phyloP scores from a whole-genome alignment of 2,113 vertebrate species.

The Mystacornis crossleyi region DNA sequence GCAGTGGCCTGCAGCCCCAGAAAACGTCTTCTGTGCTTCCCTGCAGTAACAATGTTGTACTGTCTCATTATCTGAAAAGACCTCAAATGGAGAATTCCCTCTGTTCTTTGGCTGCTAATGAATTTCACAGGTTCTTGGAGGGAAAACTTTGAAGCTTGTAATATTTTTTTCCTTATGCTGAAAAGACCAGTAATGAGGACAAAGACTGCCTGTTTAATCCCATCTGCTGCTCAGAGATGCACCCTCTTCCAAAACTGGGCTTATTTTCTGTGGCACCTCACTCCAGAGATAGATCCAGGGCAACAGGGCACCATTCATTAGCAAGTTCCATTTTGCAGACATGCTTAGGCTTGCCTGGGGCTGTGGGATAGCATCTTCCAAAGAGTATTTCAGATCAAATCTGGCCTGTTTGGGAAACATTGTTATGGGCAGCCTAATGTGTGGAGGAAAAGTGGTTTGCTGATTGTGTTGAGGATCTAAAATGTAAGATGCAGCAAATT shows the following conservation, averaged over 20 bases:
- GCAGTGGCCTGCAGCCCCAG: background rate
- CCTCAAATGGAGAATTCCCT: background rate
- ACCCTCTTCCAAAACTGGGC: background rate
- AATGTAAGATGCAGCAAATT: background rate
- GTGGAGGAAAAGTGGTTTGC: background rate
- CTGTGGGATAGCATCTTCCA: background rate
- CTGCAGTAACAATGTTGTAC: background rate
- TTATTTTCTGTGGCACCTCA: background rate
- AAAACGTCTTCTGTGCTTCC: background rate
- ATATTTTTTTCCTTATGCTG: background rate
- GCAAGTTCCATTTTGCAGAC: background rate
- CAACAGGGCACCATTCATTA: background rate
- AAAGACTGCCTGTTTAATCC: background rate
- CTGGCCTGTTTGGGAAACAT: background rate
- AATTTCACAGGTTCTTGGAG: background rate
- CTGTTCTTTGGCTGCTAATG: background rate
- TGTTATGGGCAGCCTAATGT: background rate
- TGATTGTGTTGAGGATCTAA: background rate
- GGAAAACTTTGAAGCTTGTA: background rate
- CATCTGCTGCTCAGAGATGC: background rate
- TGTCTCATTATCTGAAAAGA: background rate
- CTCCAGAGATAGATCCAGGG: background rate
- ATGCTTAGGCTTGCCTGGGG: background rate
- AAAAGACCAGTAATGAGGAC: background rate
- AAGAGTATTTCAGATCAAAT: background rate